Percentiles rank a stretch among this genome's conserved stretches.
phyloP scores from a whole-genome alignment of 2,797 vertebrate genomes.

The Syndactyla subalaris region DNA sequence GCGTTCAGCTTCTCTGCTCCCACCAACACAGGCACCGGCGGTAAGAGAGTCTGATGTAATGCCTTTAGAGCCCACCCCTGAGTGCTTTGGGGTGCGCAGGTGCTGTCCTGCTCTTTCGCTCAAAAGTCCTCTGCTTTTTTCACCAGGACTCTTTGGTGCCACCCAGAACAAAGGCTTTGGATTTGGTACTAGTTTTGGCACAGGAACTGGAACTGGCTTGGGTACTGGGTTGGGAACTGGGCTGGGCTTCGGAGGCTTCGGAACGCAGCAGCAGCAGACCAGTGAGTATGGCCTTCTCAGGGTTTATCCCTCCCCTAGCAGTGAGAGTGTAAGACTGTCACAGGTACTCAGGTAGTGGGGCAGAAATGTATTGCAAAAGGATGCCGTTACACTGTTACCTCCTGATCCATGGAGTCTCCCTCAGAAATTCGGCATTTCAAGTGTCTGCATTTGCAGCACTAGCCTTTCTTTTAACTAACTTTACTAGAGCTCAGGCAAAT shows the following conservation, averaged over 20 bases:
- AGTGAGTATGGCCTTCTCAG: slow-evolving; percentile 71
- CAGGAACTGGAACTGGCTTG: slow-evolving; percentile 84
- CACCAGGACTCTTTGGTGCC: slow-evolving; percentile 87
- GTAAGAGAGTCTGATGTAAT: slow-evolving; percentile 55
- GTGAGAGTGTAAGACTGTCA: accelerated
- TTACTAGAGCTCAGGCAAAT: not conserved
- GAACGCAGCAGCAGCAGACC: slow-evolving; percentile 82
- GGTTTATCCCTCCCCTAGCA: not conserved
- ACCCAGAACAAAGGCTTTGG: slow-evolving; percentile 96
- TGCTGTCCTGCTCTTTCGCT: not conserved
- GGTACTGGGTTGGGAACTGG: slow-evolving; percentile 86
- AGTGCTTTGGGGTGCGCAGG: not conserved
- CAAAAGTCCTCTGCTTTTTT: slow-evolving; percentile 1
- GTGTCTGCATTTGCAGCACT: not conserved
- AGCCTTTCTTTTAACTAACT: not conserved
- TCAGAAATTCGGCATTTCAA: not conserved
- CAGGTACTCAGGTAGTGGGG: no score
- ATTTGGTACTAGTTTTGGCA: slow-evolving; percentile 88
- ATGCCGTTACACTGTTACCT: not conserved
- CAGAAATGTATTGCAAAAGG: not conserved
- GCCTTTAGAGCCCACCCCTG: not conserved
- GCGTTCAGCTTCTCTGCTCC: slow-evolving; percentile 91
- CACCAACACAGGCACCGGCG: slow-evolving; percentile 82
- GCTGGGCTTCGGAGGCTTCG: slow-evolving; percentile 91
- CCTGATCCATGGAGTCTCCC: not conserved